A percentile compares a stretch with the other conserved stretches of the same genome.
Evolutionary conservation across 2,888 invertebrate genomes (phyloP).

Genomic region (Tubulanus polymorphus): DNA sequence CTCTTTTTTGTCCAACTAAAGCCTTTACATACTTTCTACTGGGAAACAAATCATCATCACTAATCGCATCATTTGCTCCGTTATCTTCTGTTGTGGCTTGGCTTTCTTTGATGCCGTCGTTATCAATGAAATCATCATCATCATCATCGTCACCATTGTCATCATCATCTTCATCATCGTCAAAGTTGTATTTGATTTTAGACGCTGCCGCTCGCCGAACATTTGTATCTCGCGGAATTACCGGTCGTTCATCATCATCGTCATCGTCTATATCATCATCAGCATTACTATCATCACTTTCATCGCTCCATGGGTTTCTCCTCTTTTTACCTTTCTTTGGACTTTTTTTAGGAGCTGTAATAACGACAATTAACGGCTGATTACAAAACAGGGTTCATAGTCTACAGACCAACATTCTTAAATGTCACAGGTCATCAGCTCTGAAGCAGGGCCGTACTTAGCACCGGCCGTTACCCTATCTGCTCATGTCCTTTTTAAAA

Average conservation of each 20-base stretch:
- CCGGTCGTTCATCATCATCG: slow-evolving; percentile 14
- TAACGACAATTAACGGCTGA: too few species aligned
- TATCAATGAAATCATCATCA: background rate
- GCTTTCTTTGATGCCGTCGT: background rate
- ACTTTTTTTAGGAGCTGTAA: too few species aligned
- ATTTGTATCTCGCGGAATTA: slow-evolving; percentile 14
- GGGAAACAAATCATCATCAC: too few species aligned
- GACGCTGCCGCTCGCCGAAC: slow-evolving; percentile 26
- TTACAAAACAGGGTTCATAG: too few species aligned
- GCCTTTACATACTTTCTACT: too few species aligned
- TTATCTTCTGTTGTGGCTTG: background rate
- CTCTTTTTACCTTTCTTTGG: slow-evolving; percentile 40
- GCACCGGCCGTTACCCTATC: too few species aligned
- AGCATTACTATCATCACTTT: slow-evolving; percentile 19
- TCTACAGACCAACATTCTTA: too few species aligned
- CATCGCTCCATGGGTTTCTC: slow-evolving; percentile 46
- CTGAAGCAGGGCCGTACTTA: too few species aligned
- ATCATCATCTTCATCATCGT: slow-evolving; percentile 16
- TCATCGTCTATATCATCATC: slow-evolving; percentile 22
- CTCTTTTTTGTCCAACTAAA: too few species aligned
- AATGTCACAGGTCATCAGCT: too few species aligned
- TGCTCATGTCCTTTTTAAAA: background rate
- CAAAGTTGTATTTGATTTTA: slow-evolving; percentile 27
- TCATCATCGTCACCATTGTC: slow-evolving; percentile 3
- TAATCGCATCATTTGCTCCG: background rate